Percentiles rank a stretch among this genome's conserved stretches.
These are phyloP conservation scores for Bradypus variegatus DNA, from an alignment of 2,797 vertebrate genomes.

Conservation along the genomic window DNA sequence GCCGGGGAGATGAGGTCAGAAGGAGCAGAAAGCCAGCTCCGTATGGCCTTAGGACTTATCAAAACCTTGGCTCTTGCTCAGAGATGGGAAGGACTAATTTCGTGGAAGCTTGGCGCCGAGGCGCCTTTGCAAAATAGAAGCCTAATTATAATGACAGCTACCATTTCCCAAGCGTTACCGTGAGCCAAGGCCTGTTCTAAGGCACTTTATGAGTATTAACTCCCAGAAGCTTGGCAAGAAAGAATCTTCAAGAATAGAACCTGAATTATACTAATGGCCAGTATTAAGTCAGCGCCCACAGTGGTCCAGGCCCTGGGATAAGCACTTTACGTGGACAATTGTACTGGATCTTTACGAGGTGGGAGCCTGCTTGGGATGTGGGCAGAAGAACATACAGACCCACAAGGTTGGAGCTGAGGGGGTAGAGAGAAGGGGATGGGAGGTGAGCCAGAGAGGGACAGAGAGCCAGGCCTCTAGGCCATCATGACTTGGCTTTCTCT, in stretches of 20 bases:
- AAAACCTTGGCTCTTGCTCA: background rate
- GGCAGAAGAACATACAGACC: background rate
- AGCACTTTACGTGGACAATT: background rate
- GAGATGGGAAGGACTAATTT: background rate
- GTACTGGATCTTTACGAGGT: background rate
- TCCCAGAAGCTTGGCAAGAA: constrained; percentile 35
- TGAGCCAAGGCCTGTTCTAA: constrained; percentile 25
- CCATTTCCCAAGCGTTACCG: background rate
- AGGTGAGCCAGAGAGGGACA: background rate
- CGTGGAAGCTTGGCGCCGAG: background rate
- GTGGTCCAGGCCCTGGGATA: background rate
- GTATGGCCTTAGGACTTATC: background rate
- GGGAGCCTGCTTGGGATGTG: background rate
- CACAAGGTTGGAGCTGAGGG: background rate
- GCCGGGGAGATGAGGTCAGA: background rate
- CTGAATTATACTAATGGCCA: background rate
- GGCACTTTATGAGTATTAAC: background rate
- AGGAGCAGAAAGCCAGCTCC: background rate
- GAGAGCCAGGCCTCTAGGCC: background rate
- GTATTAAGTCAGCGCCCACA: background rate
- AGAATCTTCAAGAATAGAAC: constrained; percentile 35
- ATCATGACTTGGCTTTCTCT: background rate
- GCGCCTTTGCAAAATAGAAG: constrained; percentile 44
- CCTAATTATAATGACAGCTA: constrained; percentile 27
- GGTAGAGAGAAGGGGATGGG: background rate